Evolutionary conservation across 2,888 invertebrate species (phyloP).

Genomic region (Lycaena phlaeas): DNA sequence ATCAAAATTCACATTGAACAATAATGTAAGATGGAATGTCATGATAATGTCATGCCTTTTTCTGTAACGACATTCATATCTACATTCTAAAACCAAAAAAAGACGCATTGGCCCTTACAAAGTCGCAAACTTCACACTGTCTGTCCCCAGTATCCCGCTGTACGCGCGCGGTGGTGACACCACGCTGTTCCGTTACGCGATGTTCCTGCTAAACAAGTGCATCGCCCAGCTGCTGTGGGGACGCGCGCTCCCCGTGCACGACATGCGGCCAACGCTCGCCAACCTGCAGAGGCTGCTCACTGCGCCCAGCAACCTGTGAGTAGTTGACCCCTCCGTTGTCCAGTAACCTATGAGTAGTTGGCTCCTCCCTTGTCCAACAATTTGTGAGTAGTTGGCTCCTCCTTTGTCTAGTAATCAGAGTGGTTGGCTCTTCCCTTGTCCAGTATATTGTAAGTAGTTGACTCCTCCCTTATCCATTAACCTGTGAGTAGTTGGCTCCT

Average conservation of each 20-base stretch:
- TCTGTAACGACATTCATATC: no score
- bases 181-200: slow-evolving; percentile 88
- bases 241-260: slow-evolving; percentile 79
- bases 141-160: slow-evolving; percentile 89
- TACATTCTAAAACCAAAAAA: no score
- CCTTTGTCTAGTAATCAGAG: slow-evolving; percentile 21
- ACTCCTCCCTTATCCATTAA: not conserved
- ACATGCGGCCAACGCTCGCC: slow-evolving; percentile 83
- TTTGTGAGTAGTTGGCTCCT: not conserved
- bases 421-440: slow-evolving; percentile 11
- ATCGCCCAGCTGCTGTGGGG: slow-evolving; percentile 91
- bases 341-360: not conserved
- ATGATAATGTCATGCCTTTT: no score
- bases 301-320: slow-evolving; percentile 43
- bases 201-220: slow-evolving; percentile 94
- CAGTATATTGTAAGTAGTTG: not conserved
- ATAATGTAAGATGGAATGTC: no score
- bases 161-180: slow-evolving; percentile 85
- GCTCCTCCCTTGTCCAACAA: not conserved
- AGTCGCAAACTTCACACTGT: no score
- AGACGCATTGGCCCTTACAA: no score
- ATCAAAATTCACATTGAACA: no score
- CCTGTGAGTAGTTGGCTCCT: not conserved
- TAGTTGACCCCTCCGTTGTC: slow-evolving; percentile 11
- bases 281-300: slow-evolving; percentile 78